A percentile compares a stretch with the other conserved stretches of the same genome.
Evolutionary conservation across 2,888 invertebrate genomes (phyloP).

Genomic region (Incurvaria masculella): DNA sequence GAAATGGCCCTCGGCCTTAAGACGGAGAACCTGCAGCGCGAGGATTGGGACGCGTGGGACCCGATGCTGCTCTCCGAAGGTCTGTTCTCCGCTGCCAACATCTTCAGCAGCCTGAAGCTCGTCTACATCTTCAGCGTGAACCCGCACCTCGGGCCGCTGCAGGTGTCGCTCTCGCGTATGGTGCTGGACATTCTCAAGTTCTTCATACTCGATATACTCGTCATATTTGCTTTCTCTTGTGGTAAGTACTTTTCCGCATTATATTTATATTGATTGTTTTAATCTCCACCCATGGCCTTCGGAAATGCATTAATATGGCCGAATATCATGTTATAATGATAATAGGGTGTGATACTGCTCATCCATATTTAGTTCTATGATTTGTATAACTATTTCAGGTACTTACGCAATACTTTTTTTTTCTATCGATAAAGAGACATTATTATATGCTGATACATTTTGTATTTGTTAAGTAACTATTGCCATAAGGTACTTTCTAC

Average conservation of each 20-base stretch:
- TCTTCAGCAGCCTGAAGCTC: slow-evolving; percentile 89
- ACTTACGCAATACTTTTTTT: too few relatives aligned
- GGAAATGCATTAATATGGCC: slow-evolving; percentile 1
- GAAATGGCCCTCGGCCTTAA: slow-evolving; percentile 60
- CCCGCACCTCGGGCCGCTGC: slow-evolving; percentile 93
- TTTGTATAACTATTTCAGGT: too few relatives aligned
- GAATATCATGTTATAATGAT: too few relatives aligned
- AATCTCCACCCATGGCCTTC: slow-evolving; percentile 1
- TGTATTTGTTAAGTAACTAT: too few relatives aligned
- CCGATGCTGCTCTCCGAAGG: slow-evolving; percentile 96
- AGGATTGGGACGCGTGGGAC: slow-evolving; percentile 98
- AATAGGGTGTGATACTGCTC: too few relatives aligned
- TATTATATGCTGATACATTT: too few relatives aligned
- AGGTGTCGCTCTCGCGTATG: slow-evolving; percentile 93
- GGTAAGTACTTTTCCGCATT: slow-evolving; percentile 57
- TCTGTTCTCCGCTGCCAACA: slow-evolving; percentile 97
- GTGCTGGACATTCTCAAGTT: slow-evolving; percentile 96
- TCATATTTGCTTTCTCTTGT: slow-evolving; percentile 94
- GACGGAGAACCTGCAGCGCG: slow-evolving; percentile 68
- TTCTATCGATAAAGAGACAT: too few relatives aligned
- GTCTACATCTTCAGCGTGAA: slow-evolving; percentile 98
- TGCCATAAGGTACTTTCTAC: too few relatives aligned
- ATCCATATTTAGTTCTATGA: too few relatives aligned
- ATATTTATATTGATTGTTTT: too few relatives aligned
- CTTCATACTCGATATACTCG: slow-evolving; percentile 88